These are phyloP conservation scores for Paracyclopina nana DNA, from an alignment of 1,140 invertebrate species.

Conservation along the genomic window DNA sequence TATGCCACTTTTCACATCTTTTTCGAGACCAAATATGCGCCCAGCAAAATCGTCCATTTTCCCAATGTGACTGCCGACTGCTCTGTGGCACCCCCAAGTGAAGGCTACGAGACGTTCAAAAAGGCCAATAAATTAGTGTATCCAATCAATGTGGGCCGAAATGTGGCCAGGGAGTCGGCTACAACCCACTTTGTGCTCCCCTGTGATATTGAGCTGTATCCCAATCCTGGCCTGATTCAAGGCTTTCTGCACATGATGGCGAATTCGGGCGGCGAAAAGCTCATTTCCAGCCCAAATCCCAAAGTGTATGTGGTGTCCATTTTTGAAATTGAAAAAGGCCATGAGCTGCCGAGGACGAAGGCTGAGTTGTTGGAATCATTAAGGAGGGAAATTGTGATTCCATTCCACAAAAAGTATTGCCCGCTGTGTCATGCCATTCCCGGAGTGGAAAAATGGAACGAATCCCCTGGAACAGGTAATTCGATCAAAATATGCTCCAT, in stretches of 20 bases:
- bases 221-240: slow-evolving; percentile 24
- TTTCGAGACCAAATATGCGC: slow-evolving; percentile 51
- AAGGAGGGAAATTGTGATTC: slow-evolving; percentile 50
- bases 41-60: not conserved
- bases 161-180: slow-evolving; percentile 57
- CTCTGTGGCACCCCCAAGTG: not conserved
- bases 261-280: slow-evolving; percentile 9
- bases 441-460: slow-evolving; percentile 49
- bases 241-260: slow-evolving; percentile 21
- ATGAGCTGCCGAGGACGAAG: slow-evolving; percentile 47
- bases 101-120: not conserved
- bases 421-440: slow-evolving; percentile 70
- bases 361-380: slow-evolving; percentile 49
- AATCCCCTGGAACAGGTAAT: no score
- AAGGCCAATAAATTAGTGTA: slow-evolving; percentile 55
- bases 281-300: slow-evolving; percentile 29
- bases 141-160: slow-evolving; percentile 67
- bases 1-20: slow-evolving; percentile 66
- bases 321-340: slow-evolving; percentile 55
- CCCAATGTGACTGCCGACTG: not conserved
- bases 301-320: slow-evolving; percentile 59
- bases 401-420: slow-evolving; percentile 75
- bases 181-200: slow-evolving; percentile 61
- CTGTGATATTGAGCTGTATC: slow-evolving; percentile 70
- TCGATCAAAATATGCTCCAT: no score